Percentiles rank a stretch among this genome's conserved stretches.
Conservation (phyloP, 1,140 invertebrate species). For the Solenopsis fugax region DNA sequence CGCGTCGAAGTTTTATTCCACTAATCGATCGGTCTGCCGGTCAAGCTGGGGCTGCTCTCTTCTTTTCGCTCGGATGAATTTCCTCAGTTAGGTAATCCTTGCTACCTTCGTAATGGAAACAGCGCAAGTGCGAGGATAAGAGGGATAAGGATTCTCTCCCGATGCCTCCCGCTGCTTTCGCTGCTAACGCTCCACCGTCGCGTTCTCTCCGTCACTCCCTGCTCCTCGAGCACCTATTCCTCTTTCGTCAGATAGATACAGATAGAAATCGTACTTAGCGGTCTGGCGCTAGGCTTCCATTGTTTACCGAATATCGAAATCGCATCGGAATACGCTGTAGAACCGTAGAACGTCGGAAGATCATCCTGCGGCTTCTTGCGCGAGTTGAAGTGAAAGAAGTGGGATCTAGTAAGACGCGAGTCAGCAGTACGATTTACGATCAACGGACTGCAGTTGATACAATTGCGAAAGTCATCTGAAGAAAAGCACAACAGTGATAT, state of each 20-base stretch:
- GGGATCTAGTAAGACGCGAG: constrained; percentile 13
- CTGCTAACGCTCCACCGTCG: constrained; percentile 47
- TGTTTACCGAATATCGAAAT: constrained; percentile 76
- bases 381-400: not conserved
- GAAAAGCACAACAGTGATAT: not conserved
- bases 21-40: constrained; percentile 45
- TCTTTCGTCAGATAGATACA: constrained; percentile 27
- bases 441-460: not conserved
- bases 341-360: constrained; percentile 19
- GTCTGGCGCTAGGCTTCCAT: constrained; percentile 58
- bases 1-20: constrained; percentile 33
- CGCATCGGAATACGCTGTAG: constrained; percentile 52
- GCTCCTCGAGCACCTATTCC: constrained; percentile 11
- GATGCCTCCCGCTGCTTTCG: constrained; percentile 69
- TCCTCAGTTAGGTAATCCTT: constrained; percentile 79
- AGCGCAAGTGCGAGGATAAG: constrained; percentile 77
- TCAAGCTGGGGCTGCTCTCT: constrained; percentile 29
- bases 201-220: constrained; percentile 31
- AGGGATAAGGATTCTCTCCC: constrained; percentile 79
- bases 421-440: constrained; percentile 32
- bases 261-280: constrained; percentile 59
- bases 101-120: constrained; percentile 77
- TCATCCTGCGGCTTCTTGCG: not conserved
- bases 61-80: constrained; percentile 76
- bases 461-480: not conserved